A percentile compares a stretch with the other conserved stretches of the same genome.
Conservation (phyloP, 2,888 invertebrate genomes). For the Sesamia inferens region DNA sequence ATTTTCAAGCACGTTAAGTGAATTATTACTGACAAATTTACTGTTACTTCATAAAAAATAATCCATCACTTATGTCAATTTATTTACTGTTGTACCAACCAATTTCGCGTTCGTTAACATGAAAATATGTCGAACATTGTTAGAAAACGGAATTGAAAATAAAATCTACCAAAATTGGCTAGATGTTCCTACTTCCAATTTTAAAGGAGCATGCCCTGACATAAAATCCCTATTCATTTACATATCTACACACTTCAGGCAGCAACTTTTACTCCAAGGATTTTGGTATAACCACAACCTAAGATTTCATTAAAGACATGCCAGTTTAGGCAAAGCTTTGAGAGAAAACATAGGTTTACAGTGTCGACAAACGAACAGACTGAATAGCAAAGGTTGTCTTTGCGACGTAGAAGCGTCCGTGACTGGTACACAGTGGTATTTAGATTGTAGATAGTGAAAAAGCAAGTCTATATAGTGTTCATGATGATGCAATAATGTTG, state of each 20-base stretch:
- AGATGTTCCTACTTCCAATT: neutral
- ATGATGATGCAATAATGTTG: slow-evolving; percentile 23
- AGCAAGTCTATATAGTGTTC: slow-evolving; percentile 25
- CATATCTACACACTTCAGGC: neutral
- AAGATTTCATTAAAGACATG: slow-evolving; percentile 13
- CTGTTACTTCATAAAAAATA: neutral
- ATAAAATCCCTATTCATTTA: neutral
- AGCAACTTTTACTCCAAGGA: neutral
- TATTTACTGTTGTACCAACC: neutral
- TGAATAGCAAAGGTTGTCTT: slow-evolving; percentile 21
- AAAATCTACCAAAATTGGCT: neutral
- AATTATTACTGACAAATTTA: no score
- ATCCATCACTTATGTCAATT: neutral
- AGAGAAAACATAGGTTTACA: slow-evolving; percentile 14
- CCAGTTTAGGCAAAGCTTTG: slow-evolving; percentile 23
- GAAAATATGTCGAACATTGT: neutral
- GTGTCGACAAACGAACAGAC: neutral
- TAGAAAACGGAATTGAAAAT: no score
- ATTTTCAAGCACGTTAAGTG: neutral
- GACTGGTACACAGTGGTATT: slow-evolving; percentile 58
- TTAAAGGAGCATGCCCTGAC: neutral
- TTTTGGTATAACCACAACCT: neutral
- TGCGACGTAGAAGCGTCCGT: slow-evolving; percentile 37
- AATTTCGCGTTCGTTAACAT: neutral
- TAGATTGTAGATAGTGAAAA: slow-evolving; percentile 45